phyloP scores from a whole-genome alignment of 2,797 vertebrate genomes.

The Masticophis lateralis region DNA sequence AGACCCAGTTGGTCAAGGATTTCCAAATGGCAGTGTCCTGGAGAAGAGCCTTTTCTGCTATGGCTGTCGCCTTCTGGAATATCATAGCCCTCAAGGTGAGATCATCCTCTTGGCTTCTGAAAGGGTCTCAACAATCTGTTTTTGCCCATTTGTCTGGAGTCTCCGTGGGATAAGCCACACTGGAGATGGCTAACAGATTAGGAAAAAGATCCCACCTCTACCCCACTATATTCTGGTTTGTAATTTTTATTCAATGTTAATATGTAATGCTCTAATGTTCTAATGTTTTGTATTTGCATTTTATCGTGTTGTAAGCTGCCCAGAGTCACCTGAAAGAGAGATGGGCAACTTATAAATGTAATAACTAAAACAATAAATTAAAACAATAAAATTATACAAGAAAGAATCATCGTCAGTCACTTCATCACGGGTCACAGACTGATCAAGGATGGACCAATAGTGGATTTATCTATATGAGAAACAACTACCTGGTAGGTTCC shows the following conservation, averaged over 20 bases:
- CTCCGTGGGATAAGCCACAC: background rate
- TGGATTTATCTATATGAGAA: background rate
- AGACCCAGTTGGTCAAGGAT: background rate
- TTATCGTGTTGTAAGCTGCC: background rate
- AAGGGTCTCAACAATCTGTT: background rate
- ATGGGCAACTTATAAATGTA: background rate
- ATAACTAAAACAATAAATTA: background rate
- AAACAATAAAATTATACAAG: background rate
- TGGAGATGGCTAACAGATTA: background rate
- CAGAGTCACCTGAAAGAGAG: background rate
- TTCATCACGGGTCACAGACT: background rate
- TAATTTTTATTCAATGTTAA: background rate
- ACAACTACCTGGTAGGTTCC: background rate
- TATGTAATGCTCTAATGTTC: background rate
- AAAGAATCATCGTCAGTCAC: background rate
- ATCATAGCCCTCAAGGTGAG: background rate
- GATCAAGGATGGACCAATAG: background rate
- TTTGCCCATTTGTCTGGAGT: background rate
- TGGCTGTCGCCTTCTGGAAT: background rate
- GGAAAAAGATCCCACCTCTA: background rate
- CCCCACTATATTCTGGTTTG: background rate
- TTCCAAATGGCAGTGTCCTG: background rate
- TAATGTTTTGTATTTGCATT: background rate
- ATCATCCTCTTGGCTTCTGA: background rate
- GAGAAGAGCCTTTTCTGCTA: background rate